A percentile compares a stretch with the other conserved stretches of the same genome.
Evolutionary conservation across 2,888 invertebrate species (phyloP).

Genomic region (Lasioglossum lativentre): DNA sequence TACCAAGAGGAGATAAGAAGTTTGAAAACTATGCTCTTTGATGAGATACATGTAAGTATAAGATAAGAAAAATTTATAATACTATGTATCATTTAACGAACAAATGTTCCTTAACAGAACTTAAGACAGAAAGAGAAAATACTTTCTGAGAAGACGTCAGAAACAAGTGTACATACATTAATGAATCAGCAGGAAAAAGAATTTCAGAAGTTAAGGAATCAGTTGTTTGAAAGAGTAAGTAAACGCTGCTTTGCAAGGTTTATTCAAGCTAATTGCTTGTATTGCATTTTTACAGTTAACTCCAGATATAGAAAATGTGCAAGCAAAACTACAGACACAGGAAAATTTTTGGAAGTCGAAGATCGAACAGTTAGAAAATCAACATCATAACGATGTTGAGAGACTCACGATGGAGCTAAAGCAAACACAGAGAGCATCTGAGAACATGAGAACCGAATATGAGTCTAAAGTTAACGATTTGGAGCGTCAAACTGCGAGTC

Average conservation of each 20-base stretch:
- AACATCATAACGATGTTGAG: conserved; percentile 79
- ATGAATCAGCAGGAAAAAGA: conserved; percentile 86
- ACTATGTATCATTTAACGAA: conserved; percentile 5
- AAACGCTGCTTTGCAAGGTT: neutral
- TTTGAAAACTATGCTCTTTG: conserved; percentile 77
- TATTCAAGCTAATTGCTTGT: conserved; percentile 13
- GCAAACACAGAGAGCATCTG: conserved; percentile 75
- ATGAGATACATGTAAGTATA: conserved; percentile 78
- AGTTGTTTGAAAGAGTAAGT: conserved; percentile 82
- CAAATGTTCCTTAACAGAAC: conserved; percentile 67
- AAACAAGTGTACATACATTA: conserved; percentile 84
- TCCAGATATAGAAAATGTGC: conserved; percentile 77
- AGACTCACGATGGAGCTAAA: conserved; percentile 78
- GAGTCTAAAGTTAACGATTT: conserved; percentile 77
- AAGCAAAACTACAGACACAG: conserved; percentile 76
- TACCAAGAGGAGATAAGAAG: conserved; percentile 78
- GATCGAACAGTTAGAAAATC: conserved; percentile 79
- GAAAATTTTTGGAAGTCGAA: conserved; percentile 81
- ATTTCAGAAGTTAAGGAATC: conserved; percentile 85
- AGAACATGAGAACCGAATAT: conserved; percentile 77
- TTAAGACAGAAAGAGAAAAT: conserved; percentile 70
- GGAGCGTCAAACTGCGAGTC: conserved; percentile 74
- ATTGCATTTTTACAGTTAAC: conserved; percentile 67
- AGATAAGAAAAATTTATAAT: neutral
- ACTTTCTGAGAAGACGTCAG: conserved; percentile 78